Percentiles rank a stretch among this genome's conserved stretches.
Evolutionary conservation across 2,888 invertebrate species (phyloP).

Genomic region (Tetranychus piercei): DNA sequence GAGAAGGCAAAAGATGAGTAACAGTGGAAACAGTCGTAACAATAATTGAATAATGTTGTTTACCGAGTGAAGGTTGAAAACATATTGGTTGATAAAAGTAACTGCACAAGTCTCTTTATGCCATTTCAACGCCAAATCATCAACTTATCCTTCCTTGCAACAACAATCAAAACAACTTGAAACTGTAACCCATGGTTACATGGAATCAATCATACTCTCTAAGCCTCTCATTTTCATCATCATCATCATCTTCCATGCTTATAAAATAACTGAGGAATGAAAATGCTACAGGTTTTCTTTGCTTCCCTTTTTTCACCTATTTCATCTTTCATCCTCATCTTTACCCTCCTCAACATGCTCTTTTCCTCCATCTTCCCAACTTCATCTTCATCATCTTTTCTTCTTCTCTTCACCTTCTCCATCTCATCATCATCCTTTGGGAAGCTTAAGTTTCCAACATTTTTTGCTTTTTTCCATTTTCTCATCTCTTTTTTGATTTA

Average conservation of each 20-base stretch:
- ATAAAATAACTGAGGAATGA: background rate
- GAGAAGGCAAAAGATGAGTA: too few species aligned
- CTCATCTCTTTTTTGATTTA: background rate
- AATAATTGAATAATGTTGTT: background rate
- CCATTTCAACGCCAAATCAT: background rate
- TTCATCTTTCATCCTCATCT: constrained; percentile 54
- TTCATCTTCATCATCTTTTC: constrained; percentile 34
- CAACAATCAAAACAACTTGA: background rate
- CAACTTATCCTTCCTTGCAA: background rate
- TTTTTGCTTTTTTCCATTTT: background rate
- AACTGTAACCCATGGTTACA: background rate
- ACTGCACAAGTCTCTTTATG: background rate
- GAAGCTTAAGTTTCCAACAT: background rate
- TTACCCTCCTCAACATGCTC: background rate
- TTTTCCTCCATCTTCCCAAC: background rate
- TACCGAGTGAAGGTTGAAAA: background rate
- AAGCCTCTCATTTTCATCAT: constrained; percentile 37
- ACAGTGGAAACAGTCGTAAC: too few species aligned
- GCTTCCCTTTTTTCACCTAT: constrained; percentile 48
- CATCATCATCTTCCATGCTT: constrained; percentile 34
- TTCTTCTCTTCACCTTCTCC: constrained; percentile 52
- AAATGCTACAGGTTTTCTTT: background rate
- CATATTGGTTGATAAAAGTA: background rate
- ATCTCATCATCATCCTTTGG: constrained; percentile 30
- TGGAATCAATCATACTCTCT: background rate